Percentiles rank a stretch among this genome's conserved stretches.
Evolutionary conservation across 2,113 vertebrate genomes (phyloP).

Genomic region (Vulpes vulpes): DNA sequence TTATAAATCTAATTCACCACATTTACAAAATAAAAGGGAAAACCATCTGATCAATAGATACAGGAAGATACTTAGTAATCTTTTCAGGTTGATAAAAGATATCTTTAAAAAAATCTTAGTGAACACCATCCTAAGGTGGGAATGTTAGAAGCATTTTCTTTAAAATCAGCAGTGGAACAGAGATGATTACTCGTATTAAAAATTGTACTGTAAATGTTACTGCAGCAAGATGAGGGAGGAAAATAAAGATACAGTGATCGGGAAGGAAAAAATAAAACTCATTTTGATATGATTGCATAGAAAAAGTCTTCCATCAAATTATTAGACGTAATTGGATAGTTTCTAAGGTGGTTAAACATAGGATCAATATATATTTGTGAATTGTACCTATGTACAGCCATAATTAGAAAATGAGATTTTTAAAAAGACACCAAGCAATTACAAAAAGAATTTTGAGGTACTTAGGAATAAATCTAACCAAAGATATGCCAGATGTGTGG

Average conservation of each 20-base stretch:
- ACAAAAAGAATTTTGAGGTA: background rate
- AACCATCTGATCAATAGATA: background rate
- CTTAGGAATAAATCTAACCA: background rate
- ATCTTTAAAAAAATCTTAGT: background rate
- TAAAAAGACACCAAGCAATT: background rate
- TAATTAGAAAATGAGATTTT: background rate
- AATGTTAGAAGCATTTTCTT: background rate
- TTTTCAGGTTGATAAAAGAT: background rate
- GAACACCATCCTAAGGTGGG: background rate
- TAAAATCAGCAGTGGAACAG: background rate
- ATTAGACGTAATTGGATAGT: background rate
- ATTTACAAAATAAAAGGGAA: background rate
- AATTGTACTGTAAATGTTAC: background rate
- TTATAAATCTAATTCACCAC: background rate
- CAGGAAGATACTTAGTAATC: background rate
- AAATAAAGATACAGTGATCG: background rate
- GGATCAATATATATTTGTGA: background rate
- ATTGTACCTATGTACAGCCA: background rate
- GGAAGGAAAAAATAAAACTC: background rate
- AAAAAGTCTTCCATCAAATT: background rate
- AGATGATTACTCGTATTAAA: background rate
- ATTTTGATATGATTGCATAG: background rate
- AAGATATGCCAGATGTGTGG: background rate
- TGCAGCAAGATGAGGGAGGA: background rate
- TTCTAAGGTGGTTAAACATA: slow-evolving; percentile 15